A percentile compares a stretch with the other conserved stretches of the same genome.
Evolutionary conservation across 1,140 invertebrate species (phyloP).

Genomic region (Tetramorium alpestre): DNA sequence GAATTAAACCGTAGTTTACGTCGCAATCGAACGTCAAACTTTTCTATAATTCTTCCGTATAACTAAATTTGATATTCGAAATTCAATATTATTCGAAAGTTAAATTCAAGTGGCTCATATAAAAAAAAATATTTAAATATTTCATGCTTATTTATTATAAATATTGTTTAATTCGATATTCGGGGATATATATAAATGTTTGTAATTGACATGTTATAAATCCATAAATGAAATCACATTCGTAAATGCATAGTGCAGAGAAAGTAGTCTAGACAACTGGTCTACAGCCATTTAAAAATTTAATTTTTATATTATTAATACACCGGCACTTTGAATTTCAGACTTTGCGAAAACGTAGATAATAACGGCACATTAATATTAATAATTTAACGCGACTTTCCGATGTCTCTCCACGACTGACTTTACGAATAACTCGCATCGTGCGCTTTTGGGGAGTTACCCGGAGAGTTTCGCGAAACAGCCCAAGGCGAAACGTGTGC

Average conservation of each 20-base stretch:
- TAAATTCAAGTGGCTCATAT: not conserved
- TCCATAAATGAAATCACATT: not conserved
- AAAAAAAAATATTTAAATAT: not conserved
- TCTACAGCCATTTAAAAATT: not conserved
- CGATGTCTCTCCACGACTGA: constrained; percentile 18
- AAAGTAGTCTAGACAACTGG: not conserved
- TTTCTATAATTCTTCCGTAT: not conserved
- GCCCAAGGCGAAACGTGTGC: constrained; percentile 24
- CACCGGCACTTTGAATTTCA: not conserved
- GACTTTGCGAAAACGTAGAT: not conserved
- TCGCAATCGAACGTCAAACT: not conserved
- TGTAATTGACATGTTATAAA: no score
- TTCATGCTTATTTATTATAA: no score
- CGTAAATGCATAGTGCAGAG: not conserved
- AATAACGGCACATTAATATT: not conserved
- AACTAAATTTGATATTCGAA: not conserved
- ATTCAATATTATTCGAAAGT: not conserved
- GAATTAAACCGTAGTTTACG: not conserved
- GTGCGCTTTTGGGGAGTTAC: constrained; percentile 26
- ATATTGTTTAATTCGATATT: no score
- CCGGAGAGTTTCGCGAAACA: constrained; percentile 43
- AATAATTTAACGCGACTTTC: constrained; percentile 11
- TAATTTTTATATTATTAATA: not conserved
- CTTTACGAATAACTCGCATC: constrained; percentile 39
- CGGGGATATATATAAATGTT: no score